A percentile compares a stretch with the other conserved stretches of the same genome.
These are phyloP conservation scores for Dolichoris vasculosae DNA, from an alignment of 1,140 invertebrate genomes.

Conservation along the genomic window DNA sequence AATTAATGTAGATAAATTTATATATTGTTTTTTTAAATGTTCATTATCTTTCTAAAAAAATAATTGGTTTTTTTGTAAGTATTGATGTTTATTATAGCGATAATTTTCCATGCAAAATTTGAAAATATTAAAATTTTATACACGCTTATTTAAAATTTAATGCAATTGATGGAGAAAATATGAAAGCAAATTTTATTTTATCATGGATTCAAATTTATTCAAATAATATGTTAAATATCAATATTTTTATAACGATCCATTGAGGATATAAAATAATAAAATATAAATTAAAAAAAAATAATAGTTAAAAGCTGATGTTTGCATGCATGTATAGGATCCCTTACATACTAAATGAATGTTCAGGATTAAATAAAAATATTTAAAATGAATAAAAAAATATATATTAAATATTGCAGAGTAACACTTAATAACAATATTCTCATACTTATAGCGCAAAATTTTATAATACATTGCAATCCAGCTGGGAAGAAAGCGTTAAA, in stretches of 20 bases:
- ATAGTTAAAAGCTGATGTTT: slow-evolving; percentile 25
- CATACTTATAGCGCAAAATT: slow-evolving; percentile 68
- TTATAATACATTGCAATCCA: slow-evolving; percentile 64
- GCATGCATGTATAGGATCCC: slow-evolving; percentile 56
- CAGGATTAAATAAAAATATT: slow-evolving; percentile 61
- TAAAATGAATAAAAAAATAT: slow-evolving; percentile 57
- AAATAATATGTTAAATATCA: background rate
- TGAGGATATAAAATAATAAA: background rate
- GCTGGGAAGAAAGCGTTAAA: slow-evolving; percentile 72
- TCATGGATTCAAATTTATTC: background rate
- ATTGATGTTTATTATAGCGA: no score
- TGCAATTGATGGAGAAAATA: no score
- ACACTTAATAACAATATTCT: slow-evolving; percentile 61
- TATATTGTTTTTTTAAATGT: no score
- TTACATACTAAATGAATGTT: slow-evolving; percentile 66
- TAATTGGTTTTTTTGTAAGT: no score
- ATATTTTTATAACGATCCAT: slow-evolving; percentile 3
- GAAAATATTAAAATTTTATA: no score
- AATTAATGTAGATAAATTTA: no score
- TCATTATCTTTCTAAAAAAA: no score
- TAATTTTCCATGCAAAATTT: no score
- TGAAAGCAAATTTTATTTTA: no score
- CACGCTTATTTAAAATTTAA: no score
- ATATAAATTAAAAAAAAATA: slow-evolving; percentile 34
- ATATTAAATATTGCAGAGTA: slow-evolving; percentile 49